Percentiles rank a stretch among this genome's conserved stretches.
Conservation (phyloP, 2,888 invertebrate species). For the Silvanus unidentatus region DNA sequence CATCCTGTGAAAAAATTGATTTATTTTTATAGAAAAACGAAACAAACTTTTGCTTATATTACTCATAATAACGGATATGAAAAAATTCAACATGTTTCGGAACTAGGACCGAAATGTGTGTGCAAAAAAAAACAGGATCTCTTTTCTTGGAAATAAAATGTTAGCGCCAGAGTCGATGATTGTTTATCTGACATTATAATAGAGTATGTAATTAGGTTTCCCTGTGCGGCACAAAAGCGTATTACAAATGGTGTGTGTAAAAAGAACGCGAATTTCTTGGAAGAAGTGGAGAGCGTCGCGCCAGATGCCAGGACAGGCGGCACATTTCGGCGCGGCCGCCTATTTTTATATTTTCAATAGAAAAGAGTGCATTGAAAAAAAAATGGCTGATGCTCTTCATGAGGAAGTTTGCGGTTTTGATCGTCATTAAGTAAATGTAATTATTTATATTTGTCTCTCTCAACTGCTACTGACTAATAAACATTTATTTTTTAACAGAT, state of each 20-base stretch:
- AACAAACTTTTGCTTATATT: too few species aligned
- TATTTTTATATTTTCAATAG: conserved; percentile 17
- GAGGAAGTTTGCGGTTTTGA: conserved; percentile 34
- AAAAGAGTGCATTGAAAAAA: conserved; percentile 20
- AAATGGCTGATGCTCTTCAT: conserved; percentile 25
- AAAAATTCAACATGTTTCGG: neutral
- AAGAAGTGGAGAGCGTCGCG: conserved; percentile 21
- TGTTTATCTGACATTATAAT: conserved; percentile 29
- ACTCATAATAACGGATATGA: neutral
- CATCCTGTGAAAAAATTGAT: too few species aligned
- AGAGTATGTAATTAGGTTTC: conserved; percentile 31
- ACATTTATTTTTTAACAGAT: too few species aligned
- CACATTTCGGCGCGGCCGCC: conserved; percentile 14
- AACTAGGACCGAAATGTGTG: too few species aligned
- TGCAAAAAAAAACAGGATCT: neutral
- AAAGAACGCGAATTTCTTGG: conserved; percentile 25
- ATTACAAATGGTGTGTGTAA: conserved; percentile 17
- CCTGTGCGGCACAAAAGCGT: conserved; percentile 12
- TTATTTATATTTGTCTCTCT: too few species aligned
- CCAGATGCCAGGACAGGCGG: conserved; percentile 21
- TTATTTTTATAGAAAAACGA: too few species aligned
- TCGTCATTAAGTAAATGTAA: neutral
- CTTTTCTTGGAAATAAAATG: neutral
- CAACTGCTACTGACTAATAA: too few species aligned
- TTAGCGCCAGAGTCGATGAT: conserved; percentile 16